Evolutionary conservation across 2,888 invertebrate species (phyloP).

Genomic region (Leucania comma): DNA sequence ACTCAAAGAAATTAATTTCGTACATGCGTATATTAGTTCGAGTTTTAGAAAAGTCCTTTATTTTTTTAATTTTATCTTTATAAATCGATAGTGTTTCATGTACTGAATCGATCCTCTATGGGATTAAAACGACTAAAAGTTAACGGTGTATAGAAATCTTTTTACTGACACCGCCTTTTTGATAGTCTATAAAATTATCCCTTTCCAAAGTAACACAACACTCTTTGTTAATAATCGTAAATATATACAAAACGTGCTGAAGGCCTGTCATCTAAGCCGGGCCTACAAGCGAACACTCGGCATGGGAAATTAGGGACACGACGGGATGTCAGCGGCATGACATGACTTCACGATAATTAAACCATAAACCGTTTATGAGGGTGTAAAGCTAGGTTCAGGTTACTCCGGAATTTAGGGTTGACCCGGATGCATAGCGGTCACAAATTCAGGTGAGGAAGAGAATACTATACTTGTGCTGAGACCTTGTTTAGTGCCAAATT

Average conservation of each 20-base stretch:
- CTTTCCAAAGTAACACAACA: not conserved
- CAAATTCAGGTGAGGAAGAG: not conserved
- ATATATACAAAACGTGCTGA: conserved; percentile 24
- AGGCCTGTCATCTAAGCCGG: conserved; percentile 18
- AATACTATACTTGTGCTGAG: too few relatives aligned
- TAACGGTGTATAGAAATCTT: too few relatives aligned
- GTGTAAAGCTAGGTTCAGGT: conserved; percentile 16
- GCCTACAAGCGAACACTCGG: conserved; percentile 36
- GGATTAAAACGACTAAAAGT: too few relatives aligned
- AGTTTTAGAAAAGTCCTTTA: too few relatives aligned
- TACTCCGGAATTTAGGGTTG: conserved; percentile 20
- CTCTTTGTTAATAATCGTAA: conserved; percentile 8
- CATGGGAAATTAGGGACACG: conserved; percentile 47
- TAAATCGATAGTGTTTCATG: too few relatives aligned
- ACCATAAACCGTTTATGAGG: conserved; percentile 51
- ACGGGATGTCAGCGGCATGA: conserved; percentile 24
- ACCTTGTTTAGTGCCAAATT: too few relatives aligned
- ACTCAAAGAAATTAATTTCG: too few relatives aligned
- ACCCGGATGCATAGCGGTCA: not conserved
- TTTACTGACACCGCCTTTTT: too few relatives aligned
- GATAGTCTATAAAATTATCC: not conserved
- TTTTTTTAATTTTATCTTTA: too few relatives aligned
- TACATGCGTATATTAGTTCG: too few relatives aligned
- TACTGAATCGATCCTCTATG: too few relatives aligned
- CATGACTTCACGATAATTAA: conserved; percentile 55